Conservation (phyloP, 2,113 vertebrate species). For the Aplodontia rufa region DNA sequence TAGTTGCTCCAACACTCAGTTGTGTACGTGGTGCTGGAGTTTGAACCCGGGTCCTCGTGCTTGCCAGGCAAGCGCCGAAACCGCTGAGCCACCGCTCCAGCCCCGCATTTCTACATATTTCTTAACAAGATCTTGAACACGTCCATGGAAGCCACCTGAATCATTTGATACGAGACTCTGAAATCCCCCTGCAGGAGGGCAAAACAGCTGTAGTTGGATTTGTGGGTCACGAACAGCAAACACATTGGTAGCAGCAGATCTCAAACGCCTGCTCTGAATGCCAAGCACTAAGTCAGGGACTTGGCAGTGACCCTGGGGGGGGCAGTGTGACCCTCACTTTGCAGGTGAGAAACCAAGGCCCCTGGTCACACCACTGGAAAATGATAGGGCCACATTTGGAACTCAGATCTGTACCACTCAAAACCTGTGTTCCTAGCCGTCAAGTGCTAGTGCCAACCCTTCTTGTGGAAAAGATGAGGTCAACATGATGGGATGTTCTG, state of each 20-base stretch:
- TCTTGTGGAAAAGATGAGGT: background rate
- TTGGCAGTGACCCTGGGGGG: background rate
- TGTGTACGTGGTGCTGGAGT: too few relatives aligned
- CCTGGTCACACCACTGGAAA: background rate
- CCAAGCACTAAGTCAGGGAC: too few relatives aligned
- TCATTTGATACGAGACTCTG: background rate
- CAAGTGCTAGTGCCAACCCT: fast-evolving
- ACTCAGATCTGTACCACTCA: background rate
- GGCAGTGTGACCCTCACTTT: background rate
- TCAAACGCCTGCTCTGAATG: background rate
- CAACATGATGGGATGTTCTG: background rate
- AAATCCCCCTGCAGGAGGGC: background rate
- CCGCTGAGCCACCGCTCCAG: too few relatives aligned
- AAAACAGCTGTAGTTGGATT: fast-evolving
- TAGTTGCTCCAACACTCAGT: too few relatives aligned
- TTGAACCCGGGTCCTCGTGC: too few relatives aligned
- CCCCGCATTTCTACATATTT: background rate
- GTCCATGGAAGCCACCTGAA: too few relatives aligned
- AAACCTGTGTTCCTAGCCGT: background rate
- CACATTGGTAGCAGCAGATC: background rate
- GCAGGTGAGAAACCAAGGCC: background rate
- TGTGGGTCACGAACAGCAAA: fast-evolving
- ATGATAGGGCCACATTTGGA: too few relatives aligned
- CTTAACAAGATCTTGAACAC: background rate
- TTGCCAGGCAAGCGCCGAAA: too few relatives aligned